Evolutionary conservation across 1,140 invertebrate species (phyloP).

Genomic region (Cyphomyrmex costatus): DNA sequence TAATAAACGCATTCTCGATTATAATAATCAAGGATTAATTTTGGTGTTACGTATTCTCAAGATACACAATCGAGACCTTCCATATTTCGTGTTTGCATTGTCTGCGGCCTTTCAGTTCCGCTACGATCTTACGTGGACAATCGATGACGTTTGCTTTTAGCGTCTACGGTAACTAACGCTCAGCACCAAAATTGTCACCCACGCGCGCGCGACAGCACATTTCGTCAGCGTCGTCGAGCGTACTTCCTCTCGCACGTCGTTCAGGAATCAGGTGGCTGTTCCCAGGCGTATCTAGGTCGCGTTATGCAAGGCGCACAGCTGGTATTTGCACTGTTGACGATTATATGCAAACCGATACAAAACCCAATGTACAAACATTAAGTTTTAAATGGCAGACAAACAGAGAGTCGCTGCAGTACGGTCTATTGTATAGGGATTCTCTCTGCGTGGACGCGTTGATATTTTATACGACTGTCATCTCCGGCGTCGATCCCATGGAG

Average conservation of each 20-base stretch:
- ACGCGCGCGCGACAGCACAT: conserved; percentile 39
- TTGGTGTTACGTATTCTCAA: background rate
- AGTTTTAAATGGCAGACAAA: background rate
- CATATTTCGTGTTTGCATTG: background rate
- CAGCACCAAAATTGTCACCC: conserved; percentile 67
- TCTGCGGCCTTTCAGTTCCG: background rate
- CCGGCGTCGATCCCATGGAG: conserved; percentile 71
- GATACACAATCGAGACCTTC: conserved; percentile 9
- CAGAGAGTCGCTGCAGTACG: no score
- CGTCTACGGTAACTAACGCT: conserved; percentile 44
- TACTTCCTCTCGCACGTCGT: conserved; percentile 35
- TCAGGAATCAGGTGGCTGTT: conserved; percentile 7
- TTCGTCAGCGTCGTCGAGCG: conserved; percentile 24
- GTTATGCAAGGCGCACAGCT: conserved; percentile 19
- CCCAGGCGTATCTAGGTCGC: conserved; percentile 30
- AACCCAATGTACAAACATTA: background rate
- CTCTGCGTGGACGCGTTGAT: background rate
- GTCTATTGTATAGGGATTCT: conserved; percentile 7
- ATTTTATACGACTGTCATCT: conserved; percentile 35
- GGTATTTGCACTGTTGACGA: conserved; percentile 26
- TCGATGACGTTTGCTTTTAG: background rate
- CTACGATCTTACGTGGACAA: background rate
- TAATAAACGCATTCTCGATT: conserved; percentile 7
- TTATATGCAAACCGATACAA: background rate
- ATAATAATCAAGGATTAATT: conserved; percentile 27